Percentiles rank a stretch among this genome's conserved stretches.
Conservation (phyloP, 2,888 invertebrate species). For the Gasteruption jaculator region DNA sequence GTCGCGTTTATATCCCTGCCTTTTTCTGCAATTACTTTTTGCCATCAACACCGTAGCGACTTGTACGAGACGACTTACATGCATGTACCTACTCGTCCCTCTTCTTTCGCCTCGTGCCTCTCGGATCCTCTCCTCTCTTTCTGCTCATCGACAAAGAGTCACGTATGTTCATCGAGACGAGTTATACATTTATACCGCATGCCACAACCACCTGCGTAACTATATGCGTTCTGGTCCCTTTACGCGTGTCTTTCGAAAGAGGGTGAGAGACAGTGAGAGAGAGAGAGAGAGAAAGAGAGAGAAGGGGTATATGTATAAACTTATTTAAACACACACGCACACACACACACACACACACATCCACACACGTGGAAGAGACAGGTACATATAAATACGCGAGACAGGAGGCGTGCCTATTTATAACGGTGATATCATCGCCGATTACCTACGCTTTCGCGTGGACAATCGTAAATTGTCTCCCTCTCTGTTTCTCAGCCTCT, state of each 20-base stretch:
- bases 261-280: conserved; percentile 1
- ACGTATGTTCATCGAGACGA: too few species aligned
- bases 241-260: not conserved
- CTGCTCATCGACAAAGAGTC: too few species aligned
- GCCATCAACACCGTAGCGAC: too few species aligned
- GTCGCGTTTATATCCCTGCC: conserved; percentile 38
- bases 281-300: conserved; percentile 10
- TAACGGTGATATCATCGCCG: conserved; percentile 49
- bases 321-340: not conserved
- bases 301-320: conserved; percentile 15
- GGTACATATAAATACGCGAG: conserved; percentile 27
- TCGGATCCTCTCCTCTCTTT: too few species aligned
- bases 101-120: too few species aligned
- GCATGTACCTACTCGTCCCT: conserved; percentile 4
- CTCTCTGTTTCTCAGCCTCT: conserved; percentile 7
- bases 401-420: conserved; percentile 48
- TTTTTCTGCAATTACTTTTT: conserved; percentile 42
- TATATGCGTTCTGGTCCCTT: conserved; percentile 4
- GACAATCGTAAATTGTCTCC: conserved; percentile 39
- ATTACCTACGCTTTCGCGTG: conserved; percentile 51
- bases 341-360: not conserved
- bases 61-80: too few species aligned
- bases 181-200: too few species aligned
- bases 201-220: not conserved
- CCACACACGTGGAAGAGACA: conserved; percentile 8